Percentiles rank a stretch among this genome's conserved stretches.
phyloP scores from a whole-genome alignment of 2,888 invertebrate species.

The Drosophila pseudotalamancana region DNA sequence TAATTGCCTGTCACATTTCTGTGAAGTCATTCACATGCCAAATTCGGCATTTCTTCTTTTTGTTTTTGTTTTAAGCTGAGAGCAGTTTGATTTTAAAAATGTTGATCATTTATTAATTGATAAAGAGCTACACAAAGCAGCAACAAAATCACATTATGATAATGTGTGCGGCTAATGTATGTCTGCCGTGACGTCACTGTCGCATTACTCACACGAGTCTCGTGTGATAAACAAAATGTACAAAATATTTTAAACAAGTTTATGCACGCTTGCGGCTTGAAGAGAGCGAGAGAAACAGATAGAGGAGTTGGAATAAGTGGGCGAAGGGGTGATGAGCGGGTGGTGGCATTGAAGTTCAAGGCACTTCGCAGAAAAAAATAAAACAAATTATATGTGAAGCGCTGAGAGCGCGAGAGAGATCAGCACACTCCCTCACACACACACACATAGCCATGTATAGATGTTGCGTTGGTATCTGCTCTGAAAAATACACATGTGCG shows the following conservation, averaged over 20 bases:
- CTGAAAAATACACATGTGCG: not conserved
- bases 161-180: conserved; percentile 11
- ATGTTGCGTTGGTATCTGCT: conserved; percentile 10
- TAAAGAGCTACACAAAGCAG: conserved; percentile 19
- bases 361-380: conserved; percentile 23
- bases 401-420: not conserved
- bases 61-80: not conserved
- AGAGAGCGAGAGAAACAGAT: not conserved
- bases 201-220: conserved; percentile 47
- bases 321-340: not conserved
- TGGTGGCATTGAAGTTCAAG: conserved; percentile 35
- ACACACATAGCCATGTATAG: not conserved
- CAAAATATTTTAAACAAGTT: conserved; percentile 40
- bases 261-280: conserved; percentile 9
- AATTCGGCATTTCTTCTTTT: conserved; percentile 1
- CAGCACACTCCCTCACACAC: not conserved
- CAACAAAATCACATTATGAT: not conserved
- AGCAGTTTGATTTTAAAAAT: not conserved
- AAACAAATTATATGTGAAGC: not conserved
- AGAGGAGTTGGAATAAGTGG: not conserved
- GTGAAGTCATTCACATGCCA: conserved; percentile 44
- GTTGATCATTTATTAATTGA: conserved; percentile 20
- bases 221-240: conserved; percentile 39
- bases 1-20: conserved; percentile 28
- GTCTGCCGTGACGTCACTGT: conserved; percentile 48